Base-by-base conservation (phyloP, 2,113 vertebrate species). In the Pachypanchax playfairii region DNA sequence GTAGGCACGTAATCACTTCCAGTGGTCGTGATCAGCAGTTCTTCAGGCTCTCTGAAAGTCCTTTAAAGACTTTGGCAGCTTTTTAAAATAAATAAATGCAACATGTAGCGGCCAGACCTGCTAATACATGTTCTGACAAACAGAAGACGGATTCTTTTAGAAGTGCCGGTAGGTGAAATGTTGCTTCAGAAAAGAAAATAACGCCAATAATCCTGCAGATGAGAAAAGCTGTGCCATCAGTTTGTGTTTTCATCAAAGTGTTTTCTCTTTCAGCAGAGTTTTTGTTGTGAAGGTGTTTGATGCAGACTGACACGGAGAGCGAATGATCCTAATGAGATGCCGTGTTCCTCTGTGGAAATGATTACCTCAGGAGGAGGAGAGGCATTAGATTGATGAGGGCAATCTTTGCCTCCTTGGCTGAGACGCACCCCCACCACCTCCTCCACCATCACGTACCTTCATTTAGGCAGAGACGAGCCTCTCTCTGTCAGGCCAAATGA, bases 361-460 rank as follows among this genome's bases (percentile, higher is more conserved):
- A 86, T 85, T 84, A 88, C 73, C 70, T 76, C 69, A 50, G 78
- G 75, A 76, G 77, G 75, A 75, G 77, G 56, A 78, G 57, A 84
- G 65, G 65, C 77, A 86, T 82, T 85, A 88, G 74, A 90, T 82
- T 74, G 86, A 91, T 89, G 79, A 83, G 73, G 68, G 63, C 76
- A 84, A 85, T 79, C 35, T 84, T 68, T 64, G 48, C 62, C 60
- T 81, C 54, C n/a, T n/a, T n/a, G n/a, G n/a, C n/a, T n/a, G n/a
- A n/a, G n/a, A n/a, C n/a, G n/a, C n/a, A n/a, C n/a, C n/a, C n/a
- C n/a, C n/a, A n/a, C 53, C 58, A 13, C 75, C 44, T 68, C 58
- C 52, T 69, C 29, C 29, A 13, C 43, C 61, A 58, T 25, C 18
- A 6, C 18, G 38, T 13, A 42, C 15, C 51, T 36, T 56, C 3